Evolutionary conservation across 2,888 invertebrate genomes (phyloP), one percentile per base, ranked within the genome.

Genomic region (Plagodis dolabraria): DNA sequence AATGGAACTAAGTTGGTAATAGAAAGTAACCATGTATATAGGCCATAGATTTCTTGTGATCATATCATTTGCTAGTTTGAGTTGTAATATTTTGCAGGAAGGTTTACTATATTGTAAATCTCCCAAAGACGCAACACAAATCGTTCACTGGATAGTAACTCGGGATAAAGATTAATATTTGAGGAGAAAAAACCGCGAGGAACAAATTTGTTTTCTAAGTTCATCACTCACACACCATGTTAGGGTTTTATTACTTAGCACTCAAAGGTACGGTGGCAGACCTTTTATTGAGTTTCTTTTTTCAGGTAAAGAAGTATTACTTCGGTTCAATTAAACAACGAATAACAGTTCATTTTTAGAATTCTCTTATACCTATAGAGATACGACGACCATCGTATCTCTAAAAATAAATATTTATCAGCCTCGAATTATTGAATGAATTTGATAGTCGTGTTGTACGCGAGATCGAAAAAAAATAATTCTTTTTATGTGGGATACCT

Each of bases 321-420:
- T 53, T 52, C 52, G 40, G 55, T 56, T 56, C 56, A 56, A 48
- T 47, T 52, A 55, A 60, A 38, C 43, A 10, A 33, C n/a, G 34
- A 48, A 57, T 49, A 53, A 56, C 53, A 49, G 47, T 49, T 49
- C 56, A 57, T 61, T 56, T 33, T 52, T 53, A 53, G 60, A 56
- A 53, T 56, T 44, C n/a, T 56, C 35, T 53, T 43, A 56, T 45
- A 48, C 22, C 22, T n/a, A n/a, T 49, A 45, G 53, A 46, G 7
- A 38, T 38, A 38, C 7, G 9, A 49, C 45, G 53, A 53, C 53
- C 49, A 42, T 48, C 38, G 47, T 44, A 51, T 10, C 48, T 36
- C 60, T 53, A 43, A 57, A 53, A 61, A 61, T 61, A 61, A 46
- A 40, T 0, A 33, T 57, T 45, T 49, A n/a, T 42, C 47, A 40